Conservation (phyloP, 2,113 vertebrate species). For the Chitala chitala region DNA sequence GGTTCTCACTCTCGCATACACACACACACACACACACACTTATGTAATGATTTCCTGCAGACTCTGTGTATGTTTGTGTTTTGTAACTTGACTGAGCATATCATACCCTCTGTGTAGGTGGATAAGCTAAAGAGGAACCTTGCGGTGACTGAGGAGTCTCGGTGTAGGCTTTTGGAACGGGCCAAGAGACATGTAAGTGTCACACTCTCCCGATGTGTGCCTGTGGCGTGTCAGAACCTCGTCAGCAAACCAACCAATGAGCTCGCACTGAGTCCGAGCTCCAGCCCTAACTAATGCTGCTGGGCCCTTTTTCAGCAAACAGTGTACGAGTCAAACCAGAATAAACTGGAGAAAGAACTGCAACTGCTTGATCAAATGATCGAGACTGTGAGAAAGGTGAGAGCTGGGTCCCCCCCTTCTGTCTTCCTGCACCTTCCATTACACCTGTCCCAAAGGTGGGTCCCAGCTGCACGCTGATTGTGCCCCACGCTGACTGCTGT, state of each 20-base stretch:
- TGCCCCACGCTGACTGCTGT: not conserved
- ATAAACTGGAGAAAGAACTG: constrained; percentile 70
- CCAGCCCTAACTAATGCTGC: not conserved
- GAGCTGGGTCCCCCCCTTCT: not conserved
- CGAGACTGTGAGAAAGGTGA: constrained; percentile 70
- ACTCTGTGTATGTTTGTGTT: not conserved
- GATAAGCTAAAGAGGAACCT: constrained; percentile 56
- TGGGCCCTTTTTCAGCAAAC: constrained; percentile 56
- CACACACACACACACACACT: no score
- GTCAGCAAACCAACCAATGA: no score
- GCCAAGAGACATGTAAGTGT: constrained; percentile 64
- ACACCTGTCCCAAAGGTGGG: no score
- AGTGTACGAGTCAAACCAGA: constrained; percentile 70
- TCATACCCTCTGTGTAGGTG: constrained; percentile 42
- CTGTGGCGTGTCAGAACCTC: not conserved
- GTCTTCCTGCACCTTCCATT: no score
- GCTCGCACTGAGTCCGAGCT: no score
- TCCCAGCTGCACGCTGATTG: not conserved
- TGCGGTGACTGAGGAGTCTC: constrained; percentile 49
- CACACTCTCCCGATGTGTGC: no score
- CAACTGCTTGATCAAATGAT: constrained; percentile 69
- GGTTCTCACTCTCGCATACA: no score
- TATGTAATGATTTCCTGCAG: no score
- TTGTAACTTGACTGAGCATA: not conserved
- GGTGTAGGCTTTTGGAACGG: constrained; percentile 54